These are phyloP conservation scores for Pseudanteris insignis DNA, from an alignment of 2,888 invertebrate species.

Conservation along the genomic window DNA sequence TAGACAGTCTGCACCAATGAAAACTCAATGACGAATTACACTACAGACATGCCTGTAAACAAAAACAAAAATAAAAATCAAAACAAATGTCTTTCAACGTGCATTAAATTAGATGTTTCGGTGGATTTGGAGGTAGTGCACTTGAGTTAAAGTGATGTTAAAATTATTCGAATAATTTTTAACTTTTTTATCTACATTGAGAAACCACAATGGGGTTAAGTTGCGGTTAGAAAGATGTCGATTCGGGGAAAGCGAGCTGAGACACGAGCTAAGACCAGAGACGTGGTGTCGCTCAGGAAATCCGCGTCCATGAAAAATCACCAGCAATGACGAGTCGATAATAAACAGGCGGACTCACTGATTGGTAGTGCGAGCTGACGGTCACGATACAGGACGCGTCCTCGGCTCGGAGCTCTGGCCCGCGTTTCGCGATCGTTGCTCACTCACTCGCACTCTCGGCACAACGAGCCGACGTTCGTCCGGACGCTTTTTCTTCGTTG, in stretches of 20 bases:
- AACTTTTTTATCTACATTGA: too few relatives aligned
- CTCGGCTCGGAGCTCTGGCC: conserved; percentile 16
- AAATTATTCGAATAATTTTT: too few relatives aligned
- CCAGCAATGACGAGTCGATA: conserved; percentile 15
- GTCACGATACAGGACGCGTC: conserved; percentile 30
- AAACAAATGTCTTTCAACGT: too few relatives aligned
- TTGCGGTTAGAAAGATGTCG: too few relatives aligned
- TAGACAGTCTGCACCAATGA: too few relatives aligned
- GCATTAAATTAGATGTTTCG: too few relatives aligned
- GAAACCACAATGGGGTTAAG: too few relatives aligned
- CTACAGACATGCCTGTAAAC: too few relatives aligned
- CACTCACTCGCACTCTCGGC: conserved; percentile 41
- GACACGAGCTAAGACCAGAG: background rate
- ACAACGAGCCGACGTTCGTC: conserved; percentile 41
- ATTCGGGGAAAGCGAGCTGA: background rate
- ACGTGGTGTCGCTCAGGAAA: conserved; percentile 1
- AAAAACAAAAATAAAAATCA: too few relatives aligned
- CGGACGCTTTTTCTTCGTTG: conserved; percentile 35
- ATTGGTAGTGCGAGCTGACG: conserved; percentile 34
- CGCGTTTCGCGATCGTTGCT: conserved; percentile 37
- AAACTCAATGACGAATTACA: too few relatives aligned
- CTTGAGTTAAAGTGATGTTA: too few relatives aligned
- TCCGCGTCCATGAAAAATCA: background rate
- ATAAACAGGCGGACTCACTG: conserved; percentile 38
- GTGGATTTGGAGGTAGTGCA: too few relatives aligned